Percentiles rank a stretch among this genome's conserved stretches.
phyloP scores from a whole-genome alignment of 2,113 vertebrate species.

The Lucifuga dentata region DNA sequence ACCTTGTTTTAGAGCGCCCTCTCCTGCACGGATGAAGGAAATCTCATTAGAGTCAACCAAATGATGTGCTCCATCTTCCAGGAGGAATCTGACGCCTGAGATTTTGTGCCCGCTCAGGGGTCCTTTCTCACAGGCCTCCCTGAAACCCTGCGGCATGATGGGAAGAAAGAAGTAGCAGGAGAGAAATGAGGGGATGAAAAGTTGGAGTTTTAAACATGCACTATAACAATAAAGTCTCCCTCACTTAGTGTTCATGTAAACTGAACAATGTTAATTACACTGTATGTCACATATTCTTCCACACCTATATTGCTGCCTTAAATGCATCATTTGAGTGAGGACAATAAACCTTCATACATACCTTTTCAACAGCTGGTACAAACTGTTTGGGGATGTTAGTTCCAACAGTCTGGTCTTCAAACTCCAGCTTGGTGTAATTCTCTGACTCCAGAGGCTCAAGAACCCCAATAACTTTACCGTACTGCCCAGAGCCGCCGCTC shows the following conservation, averaged over 20 bases:
- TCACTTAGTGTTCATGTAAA: no score
- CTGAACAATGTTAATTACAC: no score
- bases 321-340: not conserved
- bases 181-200: not conserved
- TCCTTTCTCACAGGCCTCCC: conserved; percentile 91
- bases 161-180: not conserved
- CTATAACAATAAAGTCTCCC: no score
- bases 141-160: conserved; percentile 87
- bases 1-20: conserved; percentile 96
- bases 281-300: no score
- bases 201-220: not conserved
- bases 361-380: conserved; percentile 93
- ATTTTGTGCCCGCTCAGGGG: conserved; percentile 89
- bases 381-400: conserved; percentile 95
- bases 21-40: conserved; percentile 93
- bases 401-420: conserved; percentile 91
- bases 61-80: conserved; percentile 93
- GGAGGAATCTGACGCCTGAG: conserved; percentile 89
- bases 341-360: conserved; percentile 38
- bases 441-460: conserved; percentile 91
- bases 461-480: conserved; percentile 91
- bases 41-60: conserved; percentile 97
- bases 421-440: conserved; percentile 90
- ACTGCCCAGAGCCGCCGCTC: conserved; percentile 92
- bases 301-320: no score